Conservation (phyloP, 2,797 vertebrate genomes). For the Microcaecilia unicolor region DNA sequence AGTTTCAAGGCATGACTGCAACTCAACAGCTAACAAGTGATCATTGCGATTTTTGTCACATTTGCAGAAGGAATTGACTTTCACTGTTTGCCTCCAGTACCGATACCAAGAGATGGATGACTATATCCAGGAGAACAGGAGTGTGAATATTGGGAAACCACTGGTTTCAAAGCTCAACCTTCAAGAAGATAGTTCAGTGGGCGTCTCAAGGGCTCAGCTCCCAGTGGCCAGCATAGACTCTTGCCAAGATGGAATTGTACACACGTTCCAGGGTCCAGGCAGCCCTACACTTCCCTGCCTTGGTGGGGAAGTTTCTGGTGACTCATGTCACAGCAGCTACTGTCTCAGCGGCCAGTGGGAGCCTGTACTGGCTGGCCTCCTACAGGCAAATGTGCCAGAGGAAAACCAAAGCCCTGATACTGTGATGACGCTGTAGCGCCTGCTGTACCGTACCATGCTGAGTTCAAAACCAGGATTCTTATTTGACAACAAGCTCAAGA, state of each 20-base stretch:
- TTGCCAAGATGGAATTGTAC: not conserved
- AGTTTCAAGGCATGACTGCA: no score
- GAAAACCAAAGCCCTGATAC: conserved; percentile 50
- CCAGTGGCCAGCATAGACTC: not conserved
- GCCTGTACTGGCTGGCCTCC: no score
- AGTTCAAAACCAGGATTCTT: no score
- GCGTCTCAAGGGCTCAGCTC: not conserved
- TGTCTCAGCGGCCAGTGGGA: not conserved
- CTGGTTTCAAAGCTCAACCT: conserved; percentile 80
- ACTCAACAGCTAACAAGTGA: no score
- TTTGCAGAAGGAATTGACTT: conserved; percentile 61
- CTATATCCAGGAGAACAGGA: conserved; percentile 56
- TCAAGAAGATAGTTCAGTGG: accelerated
- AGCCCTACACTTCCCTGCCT: no score
- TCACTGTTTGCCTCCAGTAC: conserved; percentile 70
- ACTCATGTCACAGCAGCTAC: not conserved
- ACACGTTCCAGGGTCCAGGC: conserved; percentile 22
- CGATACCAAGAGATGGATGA: conserved; percentile 64
- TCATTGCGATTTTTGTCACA: not conserved
- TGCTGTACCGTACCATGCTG: no score
- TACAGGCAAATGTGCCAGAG: conserved; percentile 59
- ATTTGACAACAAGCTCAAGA: no score
- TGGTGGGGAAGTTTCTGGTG: not conserved
- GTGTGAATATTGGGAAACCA: conserved; percentile 64
- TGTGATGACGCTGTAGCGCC: no score